phyloP scores from a whole-genome alignment of 2,113 vertebrate species.

The Orthochromis malagaraziensis region DNA sequence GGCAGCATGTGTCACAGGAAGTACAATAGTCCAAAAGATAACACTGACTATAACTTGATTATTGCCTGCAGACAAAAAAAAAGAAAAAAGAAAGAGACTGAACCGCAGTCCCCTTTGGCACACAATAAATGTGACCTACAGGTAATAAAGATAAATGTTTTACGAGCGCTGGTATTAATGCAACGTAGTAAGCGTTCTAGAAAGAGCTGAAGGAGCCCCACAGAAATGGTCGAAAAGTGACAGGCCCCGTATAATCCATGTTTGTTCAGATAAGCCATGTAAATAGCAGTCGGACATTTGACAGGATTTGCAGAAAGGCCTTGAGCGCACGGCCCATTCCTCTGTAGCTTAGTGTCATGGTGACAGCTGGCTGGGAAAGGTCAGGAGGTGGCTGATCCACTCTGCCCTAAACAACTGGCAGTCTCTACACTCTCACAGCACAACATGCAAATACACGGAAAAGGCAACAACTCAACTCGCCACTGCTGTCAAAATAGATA shows the following conservation, averaged over 20 bases:
- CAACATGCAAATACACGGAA: constrained; percentile 53
- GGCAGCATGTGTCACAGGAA: constrained; percentile 5
- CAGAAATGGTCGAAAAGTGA: constrained; percentile 51
- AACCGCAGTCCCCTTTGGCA: not conserved
- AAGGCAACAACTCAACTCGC: constrained; percentile 26
- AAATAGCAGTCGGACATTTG: constrained; percentile 72
- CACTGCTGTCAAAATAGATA: constrained; percentile 47
- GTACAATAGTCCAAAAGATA: constrained; percentile 27
- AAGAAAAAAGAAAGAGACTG: not conserved
- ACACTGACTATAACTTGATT: constrained; percentile 13
- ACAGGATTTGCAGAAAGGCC: constrained; percentile 70
- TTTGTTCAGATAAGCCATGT: constrained; percentile 72
- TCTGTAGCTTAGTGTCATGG: constrained; percentile 68
- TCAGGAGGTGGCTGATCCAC: constrained; percentile 63
- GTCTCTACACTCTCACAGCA: constrained; percentile 24
- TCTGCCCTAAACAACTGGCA: constrained; percentile 46
- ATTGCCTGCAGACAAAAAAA: not conserved
- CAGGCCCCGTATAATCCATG: constrained; percentile 63
- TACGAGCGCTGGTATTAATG: constrained; percentile 40
- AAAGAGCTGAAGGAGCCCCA: constrained; percentile 37
- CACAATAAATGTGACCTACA: constrained; percentile 22
- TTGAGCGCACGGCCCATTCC: constrained; percentile 63
- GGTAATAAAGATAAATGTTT: constrained; percentile 41
- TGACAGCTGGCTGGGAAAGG: constrained; percentile 72
- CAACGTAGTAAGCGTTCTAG: constrained; percentile 28